Conservation (phyloP, 2,888 invertebrate genomes). For the Callimorpha dominula region DNA sequence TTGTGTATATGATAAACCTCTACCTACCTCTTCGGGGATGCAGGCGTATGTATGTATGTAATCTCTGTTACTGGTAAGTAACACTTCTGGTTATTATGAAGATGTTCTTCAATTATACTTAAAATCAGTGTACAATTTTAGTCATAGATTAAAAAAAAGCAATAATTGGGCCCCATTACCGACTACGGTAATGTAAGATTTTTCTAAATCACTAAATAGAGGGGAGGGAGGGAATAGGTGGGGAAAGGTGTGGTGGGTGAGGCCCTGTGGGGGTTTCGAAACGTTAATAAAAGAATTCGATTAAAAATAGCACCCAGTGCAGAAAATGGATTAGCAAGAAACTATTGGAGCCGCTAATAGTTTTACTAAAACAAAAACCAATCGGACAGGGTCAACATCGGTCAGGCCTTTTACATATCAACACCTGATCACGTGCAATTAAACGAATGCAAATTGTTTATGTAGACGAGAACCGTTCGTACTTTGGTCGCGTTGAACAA, state of each 20-base stretch:
- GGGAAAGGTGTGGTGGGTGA: no score
- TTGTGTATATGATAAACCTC: no score
- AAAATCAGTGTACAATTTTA: neutral
- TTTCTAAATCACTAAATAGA: no score
- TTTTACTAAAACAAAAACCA: neutral
- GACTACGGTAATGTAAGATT: no score
- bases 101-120: neutral
- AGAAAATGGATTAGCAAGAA: neutral
- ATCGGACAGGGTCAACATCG: neutral
- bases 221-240: no score
- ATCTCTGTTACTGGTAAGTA: neutral
- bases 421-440: neutral
- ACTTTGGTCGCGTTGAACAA: neutral
- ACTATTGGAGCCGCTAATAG: neutral
- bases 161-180: neutral
- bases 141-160: neutral
- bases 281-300: neutral
- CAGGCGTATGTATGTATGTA: no score
- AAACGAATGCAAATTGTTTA: slow-evolving; percentile 10
- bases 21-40: no score
- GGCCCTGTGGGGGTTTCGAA: no score
- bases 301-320: neutral
- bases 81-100: neutral
- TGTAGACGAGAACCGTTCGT: neutral
- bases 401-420: neutral